Evolutionary conservation across 2,797 vertebrate genomes (phyloP).

Genomic region (Pempheris klunzingeri): DNA sequence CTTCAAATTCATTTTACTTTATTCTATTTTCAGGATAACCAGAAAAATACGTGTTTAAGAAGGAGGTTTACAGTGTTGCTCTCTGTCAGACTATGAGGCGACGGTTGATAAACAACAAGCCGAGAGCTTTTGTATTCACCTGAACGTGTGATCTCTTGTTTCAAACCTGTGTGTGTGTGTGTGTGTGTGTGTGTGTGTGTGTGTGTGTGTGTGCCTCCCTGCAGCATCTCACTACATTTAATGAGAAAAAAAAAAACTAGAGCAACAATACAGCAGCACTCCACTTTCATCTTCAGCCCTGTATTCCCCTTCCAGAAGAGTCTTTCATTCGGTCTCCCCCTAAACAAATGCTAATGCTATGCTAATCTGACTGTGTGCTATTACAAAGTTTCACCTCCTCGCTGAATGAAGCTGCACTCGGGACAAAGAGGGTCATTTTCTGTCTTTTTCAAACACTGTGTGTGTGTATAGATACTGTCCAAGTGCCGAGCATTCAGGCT

Average conservation of each 20-base stretch:
- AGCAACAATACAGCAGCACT: slow-evolving; percentile 25
- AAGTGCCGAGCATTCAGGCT: neutral
- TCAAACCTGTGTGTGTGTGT: neutral
- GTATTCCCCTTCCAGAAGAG: slow-evolving; percentile 22
- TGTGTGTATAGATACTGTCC: neutral
- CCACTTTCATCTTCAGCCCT: slow-evolving; percentile 38
- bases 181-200: neutral
- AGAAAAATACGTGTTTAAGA: no score
- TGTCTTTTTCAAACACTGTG: neutral
- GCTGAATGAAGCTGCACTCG: neutral
- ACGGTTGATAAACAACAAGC: neutral
- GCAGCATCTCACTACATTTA: slow-evolving; percentile 17
- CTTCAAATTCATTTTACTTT: neutral
- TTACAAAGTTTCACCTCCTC: slow-evolving; percentile 37
- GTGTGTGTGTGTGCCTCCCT: neutral
- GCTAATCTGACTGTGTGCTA: slow-evolving; percentile 63
- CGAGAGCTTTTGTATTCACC: neutral
- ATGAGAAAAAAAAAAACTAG: slow-evolving; percentile 6
- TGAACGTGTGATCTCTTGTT: slow-evolving; percentile 1
- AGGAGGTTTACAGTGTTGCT: no score
- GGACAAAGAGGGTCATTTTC: slow-evolving; percentile 1
- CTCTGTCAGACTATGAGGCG: neutral
- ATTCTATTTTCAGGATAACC: no score
- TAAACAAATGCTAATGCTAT: slow-evolving; percentile 72
- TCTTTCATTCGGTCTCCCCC: slow-evolving; percentile 15